phyloP scores from a whole-genome alignment of 2,113 vertebrate genomes.

The Vidua chalybeata region DNA sequence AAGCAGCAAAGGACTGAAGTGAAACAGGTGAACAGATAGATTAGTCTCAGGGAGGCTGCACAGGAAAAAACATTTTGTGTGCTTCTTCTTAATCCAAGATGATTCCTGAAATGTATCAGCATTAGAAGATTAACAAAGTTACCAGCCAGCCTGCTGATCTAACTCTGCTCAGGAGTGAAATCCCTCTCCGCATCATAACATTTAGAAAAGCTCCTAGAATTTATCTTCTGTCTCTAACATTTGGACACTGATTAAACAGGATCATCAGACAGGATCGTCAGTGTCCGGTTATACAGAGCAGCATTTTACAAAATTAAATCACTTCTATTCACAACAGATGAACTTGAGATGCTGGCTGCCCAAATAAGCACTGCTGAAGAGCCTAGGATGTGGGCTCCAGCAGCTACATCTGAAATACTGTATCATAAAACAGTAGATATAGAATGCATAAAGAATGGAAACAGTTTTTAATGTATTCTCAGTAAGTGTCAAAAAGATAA shows the following conservation, averaged over 20 bases:
- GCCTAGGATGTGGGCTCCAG: neutral
- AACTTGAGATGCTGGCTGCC: neutral
- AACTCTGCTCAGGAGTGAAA: neutral
- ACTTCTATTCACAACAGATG: neutral
- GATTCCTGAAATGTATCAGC: neutral
- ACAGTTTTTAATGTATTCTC: neutral
- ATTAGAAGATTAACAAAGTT: neutral
- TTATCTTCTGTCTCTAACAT: neutral
- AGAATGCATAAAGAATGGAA: neutral
- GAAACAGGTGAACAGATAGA: neutral
- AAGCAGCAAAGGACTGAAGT: neutral
- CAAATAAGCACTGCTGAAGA: neutral
- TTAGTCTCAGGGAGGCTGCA: neutral
- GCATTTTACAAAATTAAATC: constrained; percentile 27
- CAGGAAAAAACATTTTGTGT: neutral
- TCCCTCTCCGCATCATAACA: neutral
- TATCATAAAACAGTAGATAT: neutral
- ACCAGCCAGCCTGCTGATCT: neutral
- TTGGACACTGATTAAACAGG: constrained; percentile 28
- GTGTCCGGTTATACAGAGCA: neutral
- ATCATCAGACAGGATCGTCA: neutral
- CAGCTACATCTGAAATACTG: neutral
- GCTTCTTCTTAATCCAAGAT: neutral
- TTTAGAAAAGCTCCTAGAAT: constrained; percentile 43
- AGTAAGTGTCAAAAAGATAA: neutral